Conservation (phyloP, 2,888 invertebrate genomes). For the Metopia argyrocephala region DNA sequence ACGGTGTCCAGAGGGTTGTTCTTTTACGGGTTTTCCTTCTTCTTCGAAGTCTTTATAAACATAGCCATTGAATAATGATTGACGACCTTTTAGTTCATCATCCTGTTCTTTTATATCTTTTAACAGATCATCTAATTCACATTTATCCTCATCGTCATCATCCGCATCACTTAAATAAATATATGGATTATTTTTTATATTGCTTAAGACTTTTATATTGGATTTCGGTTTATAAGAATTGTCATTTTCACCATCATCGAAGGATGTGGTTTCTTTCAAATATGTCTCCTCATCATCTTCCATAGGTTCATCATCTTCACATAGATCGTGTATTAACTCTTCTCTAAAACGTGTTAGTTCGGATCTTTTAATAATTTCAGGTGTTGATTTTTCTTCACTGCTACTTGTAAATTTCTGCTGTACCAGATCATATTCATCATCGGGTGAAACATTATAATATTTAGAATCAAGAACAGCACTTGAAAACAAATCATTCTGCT, state of each 20-base stretch:
- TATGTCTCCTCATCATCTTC: constrained; percentile 67
- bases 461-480: not conserved
- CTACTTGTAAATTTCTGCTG: constrained; percentile 7
- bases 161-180: not conserved
- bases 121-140: constrained; percentile 73
- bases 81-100: constrained; percentile 71
- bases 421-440: constrained; percentile 62
- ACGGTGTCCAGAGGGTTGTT: constrained; percentile 55
- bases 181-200: not conserved
- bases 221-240: not conserved
- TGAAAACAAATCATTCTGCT: constrained; percentile 60
- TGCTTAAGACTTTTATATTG: not conserved
- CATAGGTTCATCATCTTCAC: constrained; percentile 67
- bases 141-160: constrained; percentile 67
- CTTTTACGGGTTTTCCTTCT: constrained; percentile 31
- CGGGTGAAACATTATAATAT: constrained; percentile 60
- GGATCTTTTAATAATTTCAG: not conserved
- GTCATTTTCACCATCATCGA: constrained; percentile 66
- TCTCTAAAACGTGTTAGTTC: constrained; percentile 59
- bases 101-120: constrained; percentile 74
- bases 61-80: constrained; percentile 71
- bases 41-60: constrained; percentile 74
- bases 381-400: not conserved
- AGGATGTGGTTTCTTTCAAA: constrained; percentile 68
- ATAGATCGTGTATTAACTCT: constrained; percentile 69